Percentiles rank a stretch among this genome's conserved stretches.
These are phyloP conservation scores for Ptilonorhynchus violaceus DNA, from an alignment of 2,113 vertebrate genomes.

Conservation along the genomic window DNA sequence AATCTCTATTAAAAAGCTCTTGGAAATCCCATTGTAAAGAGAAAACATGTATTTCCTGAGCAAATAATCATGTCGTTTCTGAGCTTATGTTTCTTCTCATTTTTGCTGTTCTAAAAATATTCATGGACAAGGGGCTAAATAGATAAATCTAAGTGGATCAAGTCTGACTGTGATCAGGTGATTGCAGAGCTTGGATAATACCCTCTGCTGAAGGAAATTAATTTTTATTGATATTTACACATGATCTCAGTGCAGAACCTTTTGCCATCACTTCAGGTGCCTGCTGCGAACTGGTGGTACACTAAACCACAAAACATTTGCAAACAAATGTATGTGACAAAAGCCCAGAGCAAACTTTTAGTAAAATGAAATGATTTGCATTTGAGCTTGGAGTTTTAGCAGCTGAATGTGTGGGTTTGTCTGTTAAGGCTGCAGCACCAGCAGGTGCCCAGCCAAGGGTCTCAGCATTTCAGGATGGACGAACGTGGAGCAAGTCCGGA, in stretches of 20 bases:
- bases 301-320: not conserved
- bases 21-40: not conserved
- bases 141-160: not conserved
- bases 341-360: not conserved
- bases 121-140: not conserved
- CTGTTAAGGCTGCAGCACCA: not conserved
- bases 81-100: not conserved
- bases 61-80: not conserved
- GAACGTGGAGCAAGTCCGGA: fast-evolving
- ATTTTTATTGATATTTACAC: not conserved
- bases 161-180: not conserved
- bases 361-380: not conserved
- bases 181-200: not conserved
- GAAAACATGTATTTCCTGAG: not conserved
- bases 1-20: not conserved
- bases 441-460: not conserved
- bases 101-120: constrained; percentile 3
- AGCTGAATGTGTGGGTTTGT: not conserved
- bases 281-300: not conserved
- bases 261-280: not conserved
- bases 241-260: not conserved
- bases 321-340: not conserved
- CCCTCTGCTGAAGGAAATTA: not conserved
- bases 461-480: fast-evolving
- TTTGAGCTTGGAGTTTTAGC: not conserved